phyloP scores from a whole-genome alignment of 1,140 invertebrate species.

The Uloborus diversus region DNA sequence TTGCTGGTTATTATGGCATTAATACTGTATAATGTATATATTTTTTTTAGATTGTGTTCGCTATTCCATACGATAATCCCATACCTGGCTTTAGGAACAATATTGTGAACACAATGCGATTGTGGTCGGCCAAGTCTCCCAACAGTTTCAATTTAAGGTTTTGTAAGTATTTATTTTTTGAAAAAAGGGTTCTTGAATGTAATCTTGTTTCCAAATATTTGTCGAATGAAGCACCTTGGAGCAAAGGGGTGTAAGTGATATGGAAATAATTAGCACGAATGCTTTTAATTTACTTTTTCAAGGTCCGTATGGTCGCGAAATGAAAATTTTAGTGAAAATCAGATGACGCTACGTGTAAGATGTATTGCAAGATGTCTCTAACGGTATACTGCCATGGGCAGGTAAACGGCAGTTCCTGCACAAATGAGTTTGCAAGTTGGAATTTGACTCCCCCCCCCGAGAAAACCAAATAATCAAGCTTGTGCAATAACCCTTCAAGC shows the following conservation, averaged over 20 bases:
- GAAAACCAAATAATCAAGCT: too few relatives aligned
- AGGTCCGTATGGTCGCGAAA: neutral
- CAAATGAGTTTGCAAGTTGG: too few relatives aligned
- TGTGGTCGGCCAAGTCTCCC: constrained; percentile 99
- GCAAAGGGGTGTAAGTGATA: neutral
- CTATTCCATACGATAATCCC: constrained; percentile 98
- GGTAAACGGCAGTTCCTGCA: too few relatives aligned
- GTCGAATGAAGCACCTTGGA: neutral
- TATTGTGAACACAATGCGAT: constrained; percentile 93
- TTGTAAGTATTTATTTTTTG: constrained; percentile 68
- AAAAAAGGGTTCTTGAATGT: neutral
- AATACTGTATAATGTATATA: neutral
- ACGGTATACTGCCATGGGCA: too few relatives aligned
- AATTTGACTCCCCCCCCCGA: too few relatives aligned
- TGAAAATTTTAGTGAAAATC: neutral
- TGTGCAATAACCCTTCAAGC: too few relatives aligned
- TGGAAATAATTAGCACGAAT: neutral
- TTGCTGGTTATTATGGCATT: neutral
- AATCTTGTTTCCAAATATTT: neutral
- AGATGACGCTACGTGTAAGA: too few relatives aligned
- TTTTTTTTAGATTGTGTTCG: constrained; percentile 76
- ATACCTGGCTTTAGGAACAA: constrained; percentile 99
- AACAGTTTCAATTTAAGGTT: constrained; percentile 97
- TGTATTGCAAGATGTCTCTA: too few relatives aligned
- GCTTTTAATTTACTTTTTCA: neutral